phyloP scores from a whole-genome alignment of 2,797 vertebrate genomes.

The Megaceryle alcyon region DNA sequence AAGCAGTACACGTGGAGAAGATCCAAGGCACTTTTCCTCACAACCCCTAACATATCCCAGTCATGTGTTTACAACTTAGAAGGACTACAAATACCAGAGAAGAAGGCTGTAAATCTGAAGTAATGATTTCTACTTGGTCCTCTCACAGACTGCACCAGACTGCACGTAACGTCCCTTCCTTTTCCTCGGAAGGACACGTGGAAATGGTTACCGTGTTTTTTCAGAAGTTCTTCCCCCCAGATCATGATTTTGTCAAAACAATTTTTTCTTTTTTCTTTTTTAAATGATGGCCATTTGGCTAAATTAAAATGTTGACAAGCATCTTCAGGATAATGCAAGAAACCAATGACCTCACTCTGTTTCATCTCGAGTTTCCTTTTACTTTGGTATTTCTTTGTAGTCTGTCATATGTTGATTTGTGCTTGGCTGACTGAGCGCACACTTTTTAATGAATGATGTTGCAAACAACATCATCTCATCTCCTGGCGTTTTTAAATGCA shows the following conservation, averaged over 20 bases:
- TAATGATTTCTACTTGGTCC: not conserved
- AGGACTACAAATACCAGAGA: not conserved
- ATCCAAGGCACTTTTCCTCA: not conserved
- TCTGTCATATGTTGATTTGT: not conserved
- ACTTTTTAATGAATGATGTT: not conserved
- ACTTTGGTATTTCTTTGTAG: slow-evolving; percentile 2
- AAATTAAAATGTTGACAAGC: not conserved
- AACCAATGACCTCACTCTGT: not conserved
- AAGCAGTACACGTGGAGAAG: not conserved
- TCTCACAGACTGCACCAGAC: not conserved
- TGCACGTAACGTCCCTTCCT: rapidly evolving
- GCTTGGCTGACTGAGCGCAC: not conserved
- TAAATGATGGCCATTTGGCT: not conserved
- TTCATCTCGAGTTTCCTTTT: slow-evolving; percentile 26
- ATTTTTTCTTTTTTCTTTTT: not conserved
- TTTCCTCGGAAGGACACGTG: not conserved
- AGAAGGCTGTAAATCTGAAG: not conserved
- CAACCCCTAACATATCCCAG: not conserved
- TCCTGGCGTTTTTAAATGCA: rapidly evolving
- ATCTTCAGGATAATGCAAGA: not conserved
- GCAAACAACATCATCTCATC: not conserved
- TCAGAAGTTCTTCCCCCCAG: not conserved
- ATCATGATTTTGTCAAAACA: not conserved
- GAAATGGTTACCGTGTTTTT: not conserved
- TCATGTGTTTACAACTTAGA: not conserved